Evolutionary conservation across 2,113 vertebrate species (phyloP), one percentile per base, ranked within the genome.

Genomic region (Nanorana parkeri): DNA sequence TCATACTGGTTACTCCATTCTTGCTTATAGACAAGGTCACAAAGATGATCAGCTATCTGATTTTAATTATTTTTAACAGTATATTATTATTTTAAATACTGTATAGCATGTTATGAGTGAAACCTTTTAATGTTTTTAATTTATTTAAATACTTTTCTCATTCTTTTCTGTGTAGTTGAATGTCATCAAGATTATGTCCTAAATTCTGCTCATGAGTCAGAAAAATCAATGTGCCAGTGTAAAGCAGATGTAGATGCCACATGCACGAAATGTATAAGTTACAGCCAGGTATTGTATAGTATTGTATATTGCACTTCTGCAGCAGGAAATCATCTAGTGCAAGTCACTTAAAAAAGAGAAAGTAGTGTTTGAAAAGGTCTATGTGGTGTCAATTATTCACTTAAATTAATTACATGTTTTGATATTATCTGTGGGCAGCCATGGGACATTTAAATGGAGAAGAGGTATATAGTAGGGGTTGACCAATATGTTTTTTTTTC

Each of bases 241-340:
- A 82, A 54, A 47, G 91, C 90, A 83, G 90, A 91, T 83, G 85
- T 92, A 0, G 90, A 94, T 29, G 74, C 87, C 29, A 93, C 96
- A 56, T 94, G 87, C 85, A 75, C 91, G 0, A 91, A 92, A 81
- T 96, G 96, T 76, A 85, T 95, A 87, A 95, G 87, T 89, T 97
- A 95, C 87, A 93, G 95, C 83, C 95, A 97, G 96, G 96, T 88
- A 94, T 56, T 36, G 28, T 17, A 66, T 66, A 54, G 96, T 88
- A 94, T 56, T 36, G 28, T 17, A 66, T 66, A 54, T n/a, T 75
- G 21, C 5, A 4, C 17, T 17, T 58, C 5, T 16, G 29, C 3
- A 28, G 68, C n/a, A 2, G 29, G 20, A 74, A 74, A 74, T 56
- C 54, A 11, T 16, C 21, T 36, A 13, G 55, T 32, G 21, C 20